Base-by-base conservation (phyloP, 2,113 vertebrate genomes). In the Crypturellus undulatus region DNA sequence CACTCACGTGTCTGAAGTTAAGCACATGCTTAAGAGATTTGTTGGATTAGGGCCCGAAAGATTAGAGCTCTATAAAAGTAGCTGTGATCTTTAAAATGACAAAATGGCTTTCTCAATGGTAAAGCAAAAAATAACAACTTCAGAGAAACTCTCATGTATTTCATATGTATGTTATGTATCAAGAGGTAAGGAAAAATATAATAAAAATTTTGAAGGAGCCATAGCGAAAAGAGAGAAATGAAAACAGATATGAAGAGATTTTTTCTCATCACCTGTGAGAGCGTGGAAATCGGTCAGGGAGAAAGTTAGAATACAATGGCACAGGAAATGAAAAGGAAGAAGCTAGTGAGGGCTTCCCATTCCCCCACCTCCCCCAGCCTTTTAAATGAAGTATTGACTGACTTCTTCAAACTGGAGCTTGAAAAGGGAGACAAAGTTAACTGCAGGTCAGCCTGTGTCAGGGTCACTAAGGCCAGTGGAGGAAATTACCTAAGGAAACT, bases 401-500 rank as follows among this genome's bases (percentile, higher is more conserved):
- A 91, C 78, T 92, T 89, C 71, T 91, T 95, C 94, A 94, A 95
- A 91, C 34, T 7, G 3, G 79, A 68, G 84, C 88, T 96, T 87
- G 69, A 90, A 96, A 94, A 84, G 64, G 32, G 40, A 68, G 89
- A 71, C 38, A n/a, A 65, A 87, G 94, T 95, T 97, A 97, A 95
- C 89, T 62, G 60, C 49, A 89, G 95, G 94, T 94, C 97, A 93
- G 63, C 80, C 42, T 60, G 5, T 89, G 95, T 87, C 68, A 94
- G 87, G 69, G 70, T 91, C 69, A 77, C 54, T 85, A 79, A 96
- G 75, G 88, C 89, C 87, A 91, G 90, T 51, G 75, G 87, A 97
- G 96, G 95, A 97, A 96, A 97, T 96, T 96, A 96, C 93, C 95
- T 91, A 95, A 97, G 92, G 96, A 97, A 97, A 96, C 93, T 92